Evolutionary conservation across 1,140 invertebrate species (phyloP).

Genomic region (Cyrtorhinus lividipennis): DNA sequence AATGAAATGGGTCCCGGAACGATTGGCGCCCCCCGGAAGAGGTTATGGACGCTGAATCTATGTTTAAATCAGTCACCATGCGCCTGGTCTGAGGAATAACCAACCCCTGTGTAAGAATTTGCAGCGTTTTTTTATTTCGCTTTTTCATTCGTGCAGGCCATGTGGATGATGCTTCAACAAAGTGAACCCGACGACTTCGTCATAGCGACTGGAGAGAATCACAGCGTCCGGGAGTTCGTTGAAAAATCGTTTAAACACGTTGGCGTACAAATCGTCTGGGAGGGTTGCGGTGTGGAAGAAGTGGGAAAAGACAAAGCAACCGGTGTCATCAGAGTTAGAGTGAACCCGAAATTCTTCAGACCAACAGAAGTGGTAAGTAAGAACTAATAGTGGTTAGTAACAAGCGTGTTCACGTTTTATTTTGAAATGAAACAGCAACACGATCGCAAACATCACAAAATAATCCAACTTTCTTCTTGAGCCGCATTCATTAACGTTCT

Average conservation of each 20-base stretch:
- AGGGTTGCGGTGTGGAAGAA: constrained; percentile 71
- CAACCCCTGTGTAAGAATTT: too few species aligned
- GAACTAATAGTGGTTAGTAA: too few species aligned
- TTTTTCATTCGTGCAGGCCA: constrained; percentile 50
- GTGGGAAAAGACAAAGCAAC: constrained; percentile 72
- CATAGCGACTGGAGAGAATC: constrained; percentile 87
- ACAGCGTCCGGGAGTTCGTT: constrained; percentile 94
- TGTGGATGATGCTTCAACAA: constrained; percentile 99
- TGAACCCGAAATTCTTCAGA: constrained; percentile 91
- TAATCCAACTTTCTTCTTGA: too few species aligned
- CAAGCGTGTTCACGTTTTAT: constrained; percentile 17
- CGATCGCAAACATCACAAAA: too few species aligned
- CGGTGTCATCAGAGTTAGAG: constrained; percentile 65
- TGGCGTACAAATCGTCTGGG: constrained; percentile 61
- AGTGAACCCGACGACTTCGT: constrained; percentile 89
- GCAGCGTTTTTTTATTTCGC: not conserved
- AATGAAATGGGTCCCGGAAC: too few species aligned
- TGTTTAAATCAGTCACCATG: too few species aligned
- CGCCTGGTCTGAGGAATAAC: too few species aligned
- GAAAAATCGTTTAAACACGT: constrained; percentile 77
- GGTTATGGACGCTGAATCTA: too few species aligned
- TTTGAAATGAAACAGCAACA: too few species aligned
- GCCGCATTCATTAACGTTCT: too few species aligned
- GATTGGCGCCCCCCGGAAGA: too few species aligned
- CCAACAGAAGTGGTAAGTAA: constrained; percentile 91